Conservation (phyloP, 2,113 vertebrate species). For the Tenebrosternarchus preto region DNA sequence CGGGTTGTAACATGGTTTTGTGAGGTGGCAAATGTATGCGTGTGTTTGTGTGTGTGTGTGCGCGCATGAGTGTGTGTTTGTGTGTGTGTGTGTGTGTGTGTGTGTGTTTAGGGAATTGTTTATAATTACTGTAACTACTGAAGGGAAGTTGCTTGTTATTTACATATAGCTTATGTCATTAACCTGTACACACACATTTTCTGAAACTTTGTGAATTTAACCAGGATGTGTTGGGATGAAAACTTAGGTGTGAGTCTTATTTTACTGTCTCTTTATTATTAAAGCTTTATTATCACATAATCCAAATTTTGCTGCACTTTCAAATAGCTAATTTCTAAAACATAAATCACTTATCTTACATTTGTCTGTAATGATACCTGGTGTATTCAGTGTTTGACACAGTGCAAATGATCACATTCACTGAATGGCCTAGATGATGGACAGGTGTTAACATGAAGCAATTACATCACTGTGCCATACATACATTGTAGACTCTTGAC, state of each 20-base stretch:
- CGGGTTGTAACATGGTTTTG: constrained; percentile 38
- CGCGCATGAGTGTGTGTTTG: neutral
- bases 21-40: neutral
- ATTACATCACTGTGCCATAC: constrained; percentile 53
- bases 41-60: constrained; percentile 3
- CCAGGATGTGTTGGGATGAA: constrained; percentile 15
- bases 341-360: constrained; percentile 24
- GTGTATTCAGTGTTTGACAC: constrained; percentile 29
- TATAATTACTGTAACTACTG: constrained; percentile 27
- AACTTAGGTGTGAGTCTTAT: constrained; percentile 3
- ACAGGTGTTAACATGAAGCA: constrained; percentile 18
- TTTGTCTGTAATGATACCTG: constrained; percentile 36
- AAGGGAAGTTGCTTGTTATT: constrained; percentile 31
- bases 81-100: constrained; percentile 8
- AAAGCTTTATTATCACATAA: constrained; percentile 15
- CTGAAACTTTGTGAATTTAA: constrained; percentile 4
- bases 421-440: constrained; percentile 18
- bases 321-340: constrained; percentile 17
- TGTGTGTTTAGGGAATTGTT: constrained; percentile 21
- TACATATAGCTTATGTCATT: constrained; percentile 36
- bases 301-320: constrained; percentile 19
- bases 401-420: constrained; percentile 48
- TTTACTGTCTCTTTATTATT: neutral
- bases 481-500: constrained; percentile 26
- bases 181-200: constrained; percentile 43